Conservation (phyloP, 1,140 invertebrate genomes). For the Hyposmocoma kahamanoa region DNA sequence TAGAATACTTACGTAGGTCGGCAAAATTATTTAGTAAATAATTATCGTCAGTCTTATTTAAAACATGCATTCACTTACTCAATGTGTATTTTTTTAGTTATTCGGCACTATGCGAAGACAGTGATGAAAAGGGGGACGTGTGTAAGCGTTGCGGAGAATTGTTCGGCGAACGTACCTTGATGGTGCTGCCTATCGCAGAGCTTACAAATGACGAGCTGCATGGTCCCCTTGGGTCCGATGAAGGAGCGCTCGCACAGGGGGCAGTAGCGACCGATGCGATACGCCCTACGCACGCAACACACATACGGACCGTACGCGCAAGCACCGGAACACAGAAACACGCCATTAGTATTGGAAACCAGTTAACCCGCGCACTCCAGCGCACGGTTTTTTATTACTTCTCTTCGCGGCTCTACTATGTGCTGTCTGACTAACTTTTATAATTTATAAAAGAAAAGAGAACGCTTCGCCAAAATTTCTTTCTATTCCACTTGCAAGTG, state of each 20-base stretch:
- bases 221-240: constrained; percentile 72
- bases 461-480: too few relatives aligned
- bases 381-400: constrained; percentile 34
- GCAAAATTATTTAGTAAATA: too few relatives aligned
- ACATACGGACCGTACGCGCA: constrained; percentile 58
- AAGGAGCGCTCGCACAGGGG: constrained; percentile 72
- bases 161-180: constrained; percentile 67
- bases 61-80: constrained; percentile 45
- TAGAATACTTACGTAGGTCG: too few relatives aligned
- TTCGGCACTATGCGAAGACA: neutral
- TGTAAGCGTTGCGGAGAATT: neutral
- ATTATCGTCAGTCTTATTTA: too few relatives aligned
- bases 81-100: neutral
- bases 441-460: too few relatives aligned
- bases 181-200: constrained; percentile 73
- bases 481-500: too few relatives aligned
- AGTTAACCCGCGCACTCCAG: constrained; percentile 11
- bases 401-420: constrained; percentile 25
- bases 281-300: constrained; percentile 68
- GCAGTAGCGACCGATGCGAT: constrained; percentile 74
- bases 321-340: constrained; percentile 71
- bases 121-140: neutral
- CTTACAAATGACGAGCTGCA: constrained; percentile 74
- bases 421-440: too few relatives aligned
- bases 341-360: constrained; percentile 56